A percentile compares a stretch with the other conserved stretches of the same genome.
phyloP scores from a whole-genome alignment of 2,113 vertebrate species.

The Clarias batrachus region DNA sequence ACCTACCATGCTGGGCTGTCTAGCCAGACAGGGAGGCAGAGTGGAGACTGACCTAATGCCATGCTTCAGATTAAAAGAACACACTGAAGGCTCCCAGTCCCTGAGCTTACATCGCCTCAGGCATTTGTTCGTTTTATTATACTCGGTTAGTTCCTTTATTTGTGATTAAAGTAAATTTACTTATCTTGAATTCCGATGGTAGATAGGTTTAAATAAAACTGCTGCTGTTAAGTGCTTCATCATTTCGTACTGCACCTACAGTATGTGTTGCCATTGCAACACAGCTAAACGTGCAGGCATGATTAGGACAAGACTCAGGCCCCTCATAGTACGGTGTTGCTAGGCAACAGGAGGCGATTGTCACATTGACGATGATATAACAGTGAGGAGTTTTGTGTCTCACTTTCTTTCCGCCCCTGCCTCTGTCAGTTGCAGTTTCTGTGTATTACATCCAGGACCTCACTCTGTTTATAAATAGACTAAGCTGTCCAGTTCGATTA shows the following conservation, averaged over 20 bases:
- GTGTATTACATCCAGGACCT: constrained; percentile 37
- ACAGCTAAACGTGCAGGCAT: background rate
- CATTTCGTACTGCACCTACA: background rate
- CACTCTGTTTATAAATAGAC: constrained; percentile 49
- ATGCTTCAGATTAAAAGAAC: constrained; percentile 5
- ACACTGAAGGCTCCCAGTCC: background rate
- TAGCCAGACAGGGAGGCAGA: background rate
- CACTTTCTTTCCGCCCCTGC: constrained; percentile 27
- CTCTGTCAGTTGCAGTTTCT: constrained; percentile 45
- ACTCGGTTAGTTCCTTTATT: background rate
- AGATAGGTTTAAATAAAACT: background rate
- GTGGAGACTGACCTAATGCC: constrained; percentile 27
- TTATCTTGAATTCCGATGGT: background rate
- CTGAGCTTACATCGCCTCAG: background rate
- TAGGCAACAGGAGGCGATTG: constrained; percentile 49
- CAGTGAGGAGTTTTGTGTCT: constrained; percentile 39
- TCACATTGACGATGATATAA: constrained; percentile 41
- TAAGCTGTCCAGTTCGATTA: constrained; percentile 66
- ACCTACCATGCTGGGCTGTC: constrained; percentile 29
- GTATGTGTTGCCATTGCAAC: constrained; percentile 15
- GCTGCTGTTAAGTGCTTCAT: background rate
- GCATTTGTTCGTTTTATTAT: background rate
- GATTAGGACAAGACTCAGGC: constrained; percentile 4
- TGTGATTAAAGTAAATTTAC: background rate
- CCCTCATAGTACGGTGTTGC: constrained; percentile 42